Percentiles rank a stretch among this genome's conserved stretches.
These are phyloP conservation scores for Hydrozoanthus tunicans DNA, from an alignment of 64 coral and sea anemone genomes.

Conservation along the genomic window DNA sequence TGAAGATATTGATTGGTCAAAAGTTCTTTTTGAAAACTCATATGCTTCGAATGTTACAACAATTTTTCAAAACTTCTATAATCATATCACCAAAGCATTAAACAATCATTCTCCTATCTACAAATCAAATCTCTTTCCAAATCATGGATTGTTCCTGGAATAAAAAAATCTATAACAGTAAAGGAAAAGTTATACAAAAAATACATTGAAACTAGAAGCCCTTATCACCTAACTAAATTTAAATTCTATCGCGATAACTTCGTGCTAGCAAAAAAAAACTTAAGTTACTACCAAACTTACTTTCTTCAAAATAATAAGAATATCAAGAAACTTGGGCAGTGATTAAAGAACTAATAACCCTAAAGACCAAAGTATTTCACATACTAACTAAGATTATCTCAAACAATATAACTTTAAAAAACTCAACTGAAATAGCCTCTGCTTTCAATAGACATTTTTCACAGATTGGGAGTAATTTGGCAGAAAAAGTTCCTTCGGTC, in stretches of 20 bases:
- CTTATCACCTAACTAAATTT: slow-evolving; percentile 20
- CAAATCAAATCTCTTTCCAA: neutral
- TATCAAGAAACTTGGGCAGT: slow-evolving; percentile 44
- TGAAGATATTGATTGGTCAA: neutral
- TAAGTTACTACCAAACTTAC: neutral
- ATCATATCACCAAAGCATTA: slow-evolving; percentile 10
- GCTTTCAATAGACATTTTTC: neutral
- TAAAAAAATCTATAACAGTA: slow-evolving; percentile 29
- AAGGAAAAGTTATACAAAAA: slow-evolving; percentile 44
- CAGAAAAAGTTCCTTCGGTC: slow-evolving; percentile 22
- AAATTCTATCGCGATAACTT: slow-evolving; percentile 43
- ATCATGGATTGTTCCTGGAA: slow-evolving; percentile 10
- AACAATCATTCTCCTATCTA: slow-evolving; percentile 31
- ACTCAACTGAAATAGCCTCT: slow-evolving; percentile 47
- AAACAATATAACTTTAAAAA: slow-evolving; percentile 38
- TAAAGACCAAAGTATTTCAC: slow-evolving; percentile 22
- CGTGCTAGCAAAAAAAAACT: slow-evolving; percentile 2
- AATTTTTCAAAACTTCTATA: slow-evolving; percentile 44
- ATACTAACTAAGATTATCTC: slow-evolving; percentile 48
- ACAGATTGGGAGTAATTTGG: slow-evolving; percentile 37
- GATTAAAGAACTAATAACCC: slow-evolving; percentile 29
- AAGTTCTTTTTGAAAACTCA: neutral
- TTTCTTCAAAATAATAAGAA: slow-evolving; percentile 21
- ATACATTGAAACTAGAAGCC: slow-evolving; percentile 19
- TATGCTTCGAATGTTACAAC: neutral